A percentile compares a stretch with the other conserved stretches of the same genome.
Conservation (phyloP, 30 jellyfish, hydroid and myxozoan species). For the Catostylus mosaicus region DNA sequence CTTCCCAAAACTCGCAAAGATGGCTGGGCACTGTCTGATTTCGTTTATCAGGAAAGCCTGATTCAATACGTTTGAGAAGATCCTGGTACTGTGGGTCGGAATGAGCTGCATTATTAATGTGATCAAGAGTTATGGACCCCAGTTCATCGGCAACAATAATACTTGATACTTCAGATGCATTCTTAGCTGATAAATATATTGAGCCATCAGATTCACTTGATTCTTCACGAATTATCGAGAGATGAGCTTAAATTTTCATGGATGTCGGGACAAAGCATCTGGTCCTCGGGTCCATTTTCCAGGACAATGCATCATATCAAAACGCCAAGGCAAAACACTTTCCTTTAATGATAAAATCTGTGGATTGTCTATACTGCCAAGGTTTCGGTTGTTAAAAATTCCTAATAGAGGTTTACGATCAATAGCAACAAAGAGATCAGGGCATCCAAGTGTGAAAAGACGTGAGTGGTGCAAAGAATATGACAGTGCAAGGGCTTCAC, state of each 20-base stretch:
- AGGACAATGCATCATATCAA: conserved; percentile 6
- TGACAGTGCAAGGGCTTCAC: conserved; percentile 19
- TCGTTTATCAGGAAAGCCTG: neutral
- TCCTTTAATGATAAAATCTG: neutral
- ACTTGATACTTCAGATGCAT: neutral
- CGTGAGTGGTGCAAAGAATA: conserved; percentile 15
- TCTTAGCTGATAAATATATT: too few relatives aligned
- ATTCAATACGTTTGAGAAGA: neutral
- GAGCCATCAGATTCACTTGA: neutral
- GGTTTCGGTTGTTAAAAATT: conserved; percentile 30
- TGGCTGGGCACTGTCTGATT: neutral
- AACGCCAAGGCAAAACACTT: conserved; percentile 26
- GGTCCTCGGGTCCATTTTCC: conserved; percentile 20
- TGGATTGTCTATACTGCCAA: conserved; percentile 9
- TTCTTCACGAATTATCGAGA: neutral
- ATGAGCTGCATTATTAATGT: neutral
- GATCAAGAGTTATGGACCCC: neutral
- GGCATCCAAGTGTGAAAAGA: conserved; percentile 36
- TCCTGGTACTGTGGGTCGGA: neutral
- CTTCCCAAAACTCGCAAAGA: neutral
- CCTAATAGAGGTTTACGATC: conserved; percentile 18
- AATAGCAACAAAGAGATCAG: conserved; percentile 3
- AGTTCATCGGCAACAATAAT: neutral
- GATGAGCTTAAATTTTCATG: neutral
- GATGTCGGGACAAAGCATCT: conserved; percentile 30